These are phyloP conservation scores for Dichetophora obliterata DNA, from an alignment of 2,888 invertebrate species.

Conservation along the genomic window DNA sequence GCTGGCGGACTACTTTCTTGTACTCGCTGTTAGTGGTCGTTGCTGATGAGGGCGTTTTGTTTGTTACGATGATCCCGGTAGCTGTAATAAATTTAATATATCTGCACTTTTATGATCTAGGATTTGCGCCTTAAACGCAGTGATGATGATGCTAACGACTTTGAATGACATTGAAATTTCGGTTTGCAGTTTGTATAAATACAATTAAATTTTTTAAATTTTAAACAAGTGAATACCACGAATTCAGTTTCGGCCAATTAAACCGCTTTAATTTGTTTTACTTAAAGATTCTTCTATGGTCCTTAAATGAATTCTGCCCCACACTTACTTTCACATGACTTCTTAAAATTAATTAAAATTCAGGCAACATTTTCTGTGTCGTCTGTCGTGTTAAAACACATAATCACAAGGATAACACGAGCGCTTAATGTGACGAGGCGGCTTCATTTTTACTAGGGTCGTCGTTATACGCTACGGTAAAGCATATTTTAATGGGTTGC, in stretches of 20 bases:
- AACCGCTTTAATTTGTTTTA: no score
- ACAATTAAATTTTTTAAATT: not conserved
- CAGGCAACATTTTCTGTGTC: conserved; percentile 61
- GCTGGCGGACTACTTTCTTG: not conserved
- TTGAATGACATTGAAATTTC: not conserved
- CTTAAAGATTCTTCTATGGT: not conserved
- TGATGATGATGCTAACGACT: conserved; percentile 6
- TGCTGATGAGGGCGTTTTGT: conserved; percentile 21
- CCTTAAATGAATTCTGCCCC: not conserved
- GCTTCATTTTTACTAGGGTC: conserved; percentile 19
- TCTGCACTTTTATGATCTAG: conserved; percentile 37
- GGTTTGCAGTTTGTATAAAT: not conserved
- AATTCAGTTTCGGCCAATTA: no score
- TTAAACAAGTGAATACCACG: no score
- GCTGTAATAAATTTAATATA: conserved; percentile 36
- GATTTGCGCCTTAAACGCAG: conserved; percentile 22
- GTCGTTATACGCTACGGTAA: conserved; percentile 31
- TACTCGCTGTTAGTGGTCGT: not conserved
- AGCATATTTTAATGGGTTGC: conserved; percentile 34
- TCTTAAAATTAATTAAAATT: conserved; percentile 63
- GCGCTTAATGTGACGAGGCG: conserved; percentile 32
- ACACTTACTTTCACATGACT: not conserved
- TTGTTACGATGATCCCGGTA: conserved; percentile 23
- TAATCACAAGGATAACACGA: conserved; percentile 37
- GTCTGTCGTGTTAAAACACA: conserved; percentile 44